Evolutionary conservation across 2,113 vertebrate genomes (phyloP), one percentile per base, ranked within the genome.

Genomic region (Pollachius pollachius): DNA sequence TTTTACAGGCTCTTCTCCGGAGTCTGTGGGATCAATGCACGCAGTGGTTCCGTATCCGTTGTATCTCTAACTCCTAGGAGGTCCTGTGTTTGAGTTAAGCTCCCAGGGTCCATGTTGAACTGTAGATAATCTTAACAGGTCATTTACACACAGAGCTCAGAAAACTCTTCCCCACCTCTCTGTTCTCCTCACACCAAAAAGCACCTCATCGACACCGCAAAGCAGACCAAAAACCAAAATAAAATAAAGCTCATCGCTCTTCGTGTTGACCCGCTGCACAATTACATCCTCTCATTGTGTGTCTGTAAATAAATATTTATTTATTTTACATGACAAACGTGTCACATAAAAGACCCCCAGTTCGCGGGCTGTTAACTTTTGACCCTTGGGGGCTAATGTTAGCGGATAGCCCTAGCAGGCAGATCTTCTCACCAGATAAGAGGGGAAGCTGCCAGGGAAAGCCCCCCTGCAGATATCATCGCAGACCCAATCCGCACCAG

Each of bases 131-230:
- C 87, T 87, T 71, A 68, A 71, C 64, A 11, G 76, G 75, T 85
- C 76, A 88, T 90, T 90, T 87, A 81, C 89, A 89, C 86, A 90
- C 87, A 89, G 84, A 87, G 87, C 74, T 84, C 70, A 76, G 76
- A 88, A 87, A 80, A 77, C 75, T 52, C 82, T 71, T 30, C 77
- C 25, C 67, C 27, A 19, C 30, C 30, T 30, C 30, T 65, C 62
- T 15, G 61, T 67, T 65, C 65, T 6, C 12, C 17, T 19, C n/a
- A 60, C 12, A 21, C 1, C 61, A 62, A 15, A 9, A 23, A 2
- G 30, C 30, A 30, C 5, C 30, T 30, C 30, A 30, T 4, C 30
- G 3, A 30, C 30, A 3, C 30, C 30, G 30, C 30, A 30, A 30
- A 30, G 21, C 21, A 1, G 30, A 30, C 30, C 30, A 30, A 30